phyloP scores from a whole-genome alignment of 2,888 invertebrate species.

The Eilema depressum region DNA sequence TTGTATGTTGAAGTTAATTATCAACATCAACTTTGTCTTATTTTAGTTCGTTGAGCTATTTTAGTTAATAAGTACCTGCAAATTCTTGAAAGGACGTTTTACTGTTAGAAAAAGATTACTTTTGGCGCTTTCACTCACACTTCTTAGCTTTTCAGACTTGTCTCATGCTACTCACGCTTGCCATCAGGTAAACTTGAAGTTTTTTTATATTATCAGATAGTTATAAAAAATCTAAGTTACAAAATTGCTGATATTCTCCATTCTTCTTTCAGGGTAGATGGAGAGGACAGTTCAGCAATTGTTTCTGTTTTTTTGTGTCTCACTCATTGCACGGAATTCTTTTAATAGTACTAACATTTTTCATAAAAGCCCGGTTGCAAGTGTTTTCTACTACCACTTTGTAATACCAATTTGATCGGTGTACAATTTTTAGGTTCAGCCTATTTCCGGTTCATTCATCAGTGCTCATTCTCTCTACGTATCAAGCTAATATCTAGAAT shows the following conservation, averaged over 20 bases:
- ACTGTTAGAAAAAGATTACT: not conserved
- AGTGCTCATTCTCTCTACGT: too few species aligned
- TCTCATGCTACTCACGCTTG: too few species aligned
- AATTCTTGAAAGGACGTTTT: not conserved
- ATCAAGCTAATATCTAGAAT: too few species aligned
- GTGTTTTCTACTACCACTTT: too few species aligned
- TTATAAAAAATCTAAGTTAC: too few species aligned
- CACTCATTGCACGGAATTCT: too few species aligned
- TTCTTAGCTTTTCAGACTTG: not conserved
- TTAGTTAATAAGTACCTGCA: constrained; percentile 1
- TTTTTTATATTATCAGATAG: not conserved
- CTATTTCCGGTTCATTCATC: too few species aligned
- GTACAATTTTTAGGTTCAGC: not conserved
- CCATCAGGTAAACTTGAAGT: not conserved
- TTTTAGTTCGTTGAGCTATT: not conserved
- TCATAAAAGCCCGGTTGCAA: not conserved
- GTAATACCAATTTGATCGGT: not conserved
- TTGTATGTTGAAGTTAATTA: not conserved
- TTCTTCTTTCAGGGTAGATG: too few species aligned
- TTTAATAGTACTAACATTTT: too few species aligned
- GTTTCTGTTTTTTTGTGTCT: too few species aligned
- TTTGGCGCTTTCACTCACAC: not conserved
- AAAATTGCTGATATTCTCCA: too few species aligned
- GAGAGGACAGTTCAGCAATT: too few species aligned
- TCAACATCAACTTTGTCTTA: not conserved